Evolutionary conservation across 2,797 vertebrate species (phyloP), one percentile per base, ranked within the genome.

Genomic region (Sciurus carolinensis): DNA sequence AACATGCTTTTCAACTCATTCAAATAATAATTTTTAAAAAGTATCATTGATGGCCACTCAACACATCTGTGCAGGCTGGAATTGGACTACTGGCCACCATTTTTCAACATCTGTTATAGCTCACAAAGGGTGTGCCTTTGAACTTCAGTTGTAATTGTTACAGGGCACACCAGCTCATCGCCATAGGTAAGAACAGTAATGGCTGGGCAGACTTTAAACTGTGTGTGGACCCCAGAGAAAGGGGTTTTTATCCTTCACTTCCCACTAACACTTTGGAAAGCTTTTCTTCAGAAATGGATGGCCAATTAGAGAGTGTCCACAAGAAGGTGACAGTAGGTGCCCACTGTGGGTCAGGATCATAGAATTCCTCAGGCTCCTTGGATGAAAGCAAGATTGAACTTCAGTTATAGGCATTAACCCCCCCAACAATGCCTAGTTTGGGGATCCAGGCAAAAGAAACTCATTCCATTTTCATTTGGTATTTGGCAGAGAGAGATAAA

Each of bases 401-500:
- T 89, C 26, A 33, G 7, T 14, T 75, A 12, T 13, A 93, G 20
- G 30, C 54, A 82, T 88, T 50, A 86, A 20, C 13, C 9, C 39
- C 39, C 39, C 66, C 13, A 17, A 28, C 8, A 54, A 66, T 24
- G 22, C 59, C 17, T 85, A 75, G 7, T 36, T 79, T 72, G 22
- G 44, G 22, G 59, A 76, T n/a, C 30, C 13, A 82, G 64, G 18
- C 24, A 28, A 83, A 77, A 90, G 75, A 89, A 95, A 87, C 13
- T 90, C 7, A 15, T 28, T 42, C 15, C 42, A 8, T 92, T 82
- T 22, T 62, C 83, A 71, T 12, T n/a, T 50, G 44, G 44, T 20
- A 84, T 86, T 44, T 91, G 72, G 69, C 47, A 33, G 90, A 88
- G 83, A 97, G 93, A 98, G 97, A 97, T 96, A 97, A 97, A 96